phyloP scores from a whole-genome alignment of 2,113 vertebrate genomes.

The Thunnus maccoyii region DNA sequence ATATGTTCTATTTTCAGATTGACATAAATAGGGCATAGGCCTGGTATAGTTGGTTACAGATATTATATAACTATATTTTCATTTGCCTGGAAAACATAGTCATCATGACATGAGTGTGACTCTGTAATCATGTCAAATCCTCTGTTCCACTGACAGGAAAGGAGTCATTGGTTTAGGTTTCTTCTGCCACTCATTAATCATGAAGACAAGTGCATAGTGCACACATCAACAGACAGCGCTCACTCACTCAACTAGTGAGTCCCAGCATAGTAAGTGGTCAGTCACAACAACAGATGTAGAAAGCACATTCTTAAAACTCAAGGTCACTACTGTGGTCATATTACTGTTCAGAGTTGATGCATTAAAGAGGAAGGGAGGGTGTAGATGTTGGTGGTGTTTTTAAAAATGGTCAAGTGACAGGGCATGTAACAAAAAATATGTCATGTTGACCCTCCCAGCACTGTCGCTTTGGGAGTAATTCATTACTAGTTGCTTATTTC shows the following conservation, averaged over 20 bases:
- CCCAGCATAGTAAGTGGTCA: background rate
- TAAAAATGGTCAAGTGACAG: too few relatives aligned
- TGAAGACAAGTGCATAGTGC: too few relatives aligned
- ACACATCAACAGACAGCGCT: too few relatives aligned
- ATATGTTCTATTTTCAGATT: constrained; percentile 10
- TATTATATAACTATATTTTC: constrained; percentile 16
- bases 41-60: constrained; percentile 12
- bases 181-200: too few relatives aligned
- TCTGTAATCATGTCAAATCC: constrained; percentile 12
- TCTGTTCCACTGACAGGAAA: constrained; percentile 4
- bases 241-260: too few relatives aligned
- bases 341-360: too few relatives aligned
- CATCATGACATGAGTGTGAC: constrained; percentile 15
- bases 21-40: constrained; percentile 12
- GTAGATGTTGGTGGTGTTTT: too few relatives aligned
- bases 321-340: background rate
- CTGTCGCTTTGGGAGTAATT: too few relatives aligned
- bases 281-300: background rate
- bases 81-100: constrained; percentile 4
- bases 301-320: background rate
- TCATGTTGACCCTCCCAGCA: too few relatives aligned
- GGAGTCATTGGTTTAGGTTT: background rate
- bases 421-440: too few relatives aligned
- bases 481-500: too few relatives aligned
- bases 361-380: too few relatives aligned